phyloP scores from a whole-genome alignment of 2,888 invertebrate genomes.

The Theodoxus fluviatilis region DNA sequence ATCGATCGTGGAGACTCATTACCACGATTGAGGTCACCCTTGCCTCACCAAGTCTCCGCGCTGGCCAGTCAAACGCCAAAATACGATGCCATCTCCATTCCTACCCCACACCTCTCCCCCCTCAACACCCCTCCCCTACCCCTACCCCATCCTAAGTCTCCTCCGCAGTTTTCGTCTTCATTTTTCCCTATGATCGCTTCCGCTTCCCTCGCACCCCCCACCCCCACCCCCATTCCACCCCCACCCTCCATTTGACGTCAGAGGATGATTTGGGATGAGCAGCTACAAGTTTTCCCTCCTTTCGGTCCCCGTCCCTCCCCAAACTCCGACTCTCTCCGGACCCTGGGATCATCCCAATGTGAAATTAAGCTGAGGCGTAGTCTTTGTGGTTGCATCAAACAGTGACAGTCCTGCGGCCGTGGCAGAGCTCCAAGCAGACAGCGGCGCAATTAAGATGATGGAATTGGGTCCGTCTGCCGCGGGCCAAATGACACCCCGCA shows the following conservation, averaged over 20 bases:
- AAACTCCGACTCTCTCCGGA: not conserved
- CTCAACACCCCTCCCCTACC: constrained; percentile 8
- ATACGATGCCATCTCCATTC: not conserved
- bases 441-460: constrained; percentile 25
- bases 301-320: not conserved
- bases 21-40: constrained; percentile 29
- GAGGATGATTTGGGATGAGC: no score
- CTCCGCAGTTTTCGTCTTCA: not conserved
- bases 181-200: no score
- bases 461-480: constrained; percentile 18
- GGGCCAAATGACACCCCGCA: constrained; percentile 26
- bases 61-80: not conserved
- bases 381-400: constrained; percentile 18
- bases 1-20: constrained; percentile 30
- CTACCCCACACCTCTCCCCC: constrained; percentile 6
- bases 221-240: not conserved
- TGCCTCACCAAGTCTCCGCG: constrained; percentile 21
- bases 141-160: not conserved
- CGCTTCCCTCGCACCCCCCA: not conserved
- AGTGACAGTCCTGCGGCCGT: constrained; percentile 7
- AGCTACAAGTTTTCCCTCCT: no score
- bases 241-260: not conserved
- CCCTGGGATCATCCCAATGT: constrained; percentile 13
- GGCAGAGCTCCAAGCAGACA: constrained; percentile 24
- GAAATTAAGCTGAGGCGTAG: constrained; percentile 2